Conservation (phyloP, 2,113 vertebrate species). For the Mellivora capensis region DNA sequence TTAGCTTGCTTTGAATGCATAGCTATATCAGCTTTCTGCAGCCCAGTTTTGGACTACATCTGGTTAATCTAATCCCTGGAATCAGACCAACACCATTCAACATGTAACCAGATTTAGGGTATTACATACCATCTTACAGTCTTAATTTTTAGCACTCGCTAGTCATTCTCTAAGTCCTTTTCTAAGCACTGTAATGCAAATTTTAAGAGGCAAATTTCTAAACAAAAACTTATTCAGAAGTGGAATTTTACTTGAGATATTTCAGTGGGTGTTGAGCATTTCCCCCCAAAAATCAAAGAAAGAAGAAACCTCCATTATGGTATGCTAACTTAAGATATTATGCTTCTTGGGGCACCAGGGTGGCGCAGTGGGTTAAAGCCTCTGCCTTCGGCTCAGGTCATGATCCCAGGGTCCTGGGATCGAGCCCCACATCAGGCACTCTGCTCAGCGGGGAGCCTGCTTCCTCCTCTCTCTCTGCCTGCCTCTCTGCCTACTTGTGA, state of each 20-base stretch:
- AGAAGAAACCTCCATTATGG: not conserved
- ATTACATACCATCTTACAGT: not conserved
- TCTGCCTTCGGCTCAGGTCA: no score
- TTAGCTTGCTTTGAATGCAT: not conserved
- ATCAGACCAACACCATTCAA: not conserved
- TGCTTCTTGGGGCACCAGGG: not conserved
- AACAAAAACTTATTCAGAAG: constrained; percentile 23
- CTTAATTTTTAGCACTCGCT: not conserved
- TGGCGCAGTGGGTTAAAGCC: no score
- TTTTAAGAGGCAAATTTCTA: not conserved
- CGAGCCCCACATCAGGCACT: fast-evolving
- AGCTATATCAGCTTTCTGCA: constrained; percentile 27
- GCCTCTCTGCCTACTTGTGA: no score
- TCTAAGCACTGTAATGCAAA: not conserved
- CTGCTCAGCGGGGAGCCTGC: no score
- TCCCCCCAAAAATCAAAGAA: not conserved
- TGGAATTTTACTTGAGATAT: constrained; percentile 18
- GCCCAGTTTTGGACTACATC: not conserved
- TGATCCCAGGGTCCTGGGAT: no score
- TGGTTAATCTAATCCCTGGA: constrained; percentile 56
- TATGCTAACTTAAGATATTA: not conserved
- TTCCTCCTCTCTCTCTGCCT: no score
- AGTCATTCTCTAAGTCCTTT: not conserved
- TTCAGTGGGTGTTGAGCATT: not conserved
- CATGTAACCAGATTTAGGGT: not conserved